These are phyloP conservation scores for Eurosta solidaginis DNA, from an alignment of 1,140 invertebrate species.

Conservation along the genomic window DNA sequence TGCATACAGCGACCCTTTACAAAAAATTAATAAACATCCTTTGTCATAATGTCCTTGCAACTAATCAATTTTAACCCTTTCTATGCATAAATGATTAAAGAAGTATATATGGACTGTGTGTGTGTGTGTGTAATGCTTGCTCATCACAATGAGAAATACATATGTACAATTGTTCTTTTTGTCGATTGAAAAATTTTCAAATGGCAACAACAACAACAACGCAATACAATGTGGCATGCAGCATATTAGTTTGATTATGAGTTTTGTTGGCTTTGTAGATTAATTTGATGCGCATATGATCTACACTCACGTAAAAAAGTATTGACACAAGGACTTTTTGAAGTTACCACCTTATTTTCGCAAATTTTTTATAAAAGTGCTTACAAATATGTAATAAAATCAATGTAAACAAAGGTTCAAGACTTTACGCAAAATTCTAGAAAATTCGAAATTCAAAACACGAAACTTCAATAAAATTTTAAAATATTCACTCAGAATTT, in stretches of 20 bases:
- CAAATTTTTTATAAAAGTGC: too few relatives aligned
- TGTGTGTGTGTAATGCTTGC: background rate
- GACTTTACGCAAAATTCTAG: too few relatives aligned
- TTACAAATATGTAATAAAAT: too few relatives aligned
- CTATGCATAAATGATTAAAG: conserved; percentile 16
- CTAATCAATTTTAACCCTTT: conserved; percentile 26
- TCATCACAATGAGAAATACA: background rate
- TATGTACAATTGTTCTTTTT: conserved; percentile 18
- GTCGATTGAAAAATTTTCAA: conserved; percentile 3
- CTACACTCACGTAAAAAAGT: too few relatives aligned
- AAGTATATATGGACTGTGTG: background rate
- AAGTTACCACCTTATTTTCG: too few relatives aligned
- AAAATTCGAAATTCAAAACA: too few relatives aligned
- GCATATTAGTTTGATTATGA: background rate
- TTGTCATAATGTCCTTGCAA: conserved; percentile 19
- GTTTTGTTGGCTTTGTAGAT: conserved; percentile 20
- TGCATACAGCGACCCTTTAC: conserved; percentile 11
- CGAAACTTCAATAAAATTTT: too few relatives aligned
- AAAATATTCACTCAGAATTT: too few relatives aligned
- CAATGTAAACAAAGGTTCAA: too few relatives aligned
- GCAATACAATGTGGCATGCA: background rate
- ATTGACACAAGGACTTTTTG: too few relatives aligned
- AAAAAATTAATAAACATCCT: conserved; percentile 14
- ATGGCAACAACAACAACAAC: background rate
- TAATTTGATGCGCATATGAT: conserved; percentile 30